These are phyloP conservation scores for Siniperca chuatsi DNA, from an alignment of 2,113 vertebrate genomes.

Conservation along the genomic window DNA sequence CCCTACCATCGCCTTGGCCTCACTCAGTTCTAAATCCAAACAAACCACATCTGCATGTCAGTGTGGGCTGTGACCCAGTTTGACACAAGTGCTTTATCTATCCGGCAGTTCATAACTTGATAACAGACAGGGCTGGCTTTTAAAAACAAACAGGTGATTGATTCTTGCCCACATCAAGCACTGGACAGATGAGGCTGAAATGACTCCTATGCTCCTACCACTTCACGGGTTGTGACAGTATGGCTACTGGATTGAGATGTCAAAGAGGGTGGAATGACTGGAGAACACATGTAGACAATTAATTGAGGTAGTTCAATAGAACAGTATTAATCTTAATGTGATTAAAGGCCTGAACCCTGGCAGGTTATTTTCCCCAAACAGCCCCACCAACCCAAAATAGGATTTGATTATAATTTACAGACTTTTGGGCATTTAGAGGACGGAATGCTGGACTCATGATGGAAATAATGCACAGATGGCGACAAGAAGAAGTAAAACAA, in stretches of 20 bases:
- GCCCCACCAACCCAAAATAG: neutral
- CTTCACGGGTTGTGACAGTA: conserved; percentile 41
- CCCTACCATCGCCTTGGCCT: conserved; percentile 14
- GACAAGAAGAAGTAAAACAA: neutral
- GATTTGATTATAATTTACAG: conserved; percentile 13
- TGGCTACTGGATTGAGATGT: conserved; percentile 49
- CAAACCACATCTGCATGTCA: conserved; percentile 63
- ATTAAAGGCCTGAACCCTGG: conserved; percentile 43
- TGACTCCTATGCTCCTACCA: conserved; percentile 34
- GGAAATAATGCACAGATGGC: conserved; percentile 30
- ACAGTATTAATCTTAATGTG: conserved; percentile 55
- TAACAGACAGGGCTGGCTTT: conserved; percentile 60
- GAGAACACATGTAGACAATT: conserved; percentile 64
- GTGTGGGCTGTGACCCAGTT: conserved; percentile 26
- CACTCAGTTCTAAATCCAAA: conserved; percentile 54
- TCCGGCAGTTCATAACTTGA: conserved; percentile 53
- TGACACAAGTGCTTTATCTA: conserved; percentile 61
- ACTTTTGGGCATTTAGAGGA: conserved; percentile 1
- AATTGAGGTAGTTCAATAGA: conserved; percentile 58
- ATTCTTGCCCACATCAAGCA: conserved; percentile 44
- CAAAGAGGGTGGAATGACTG: conserved; percentile 33
- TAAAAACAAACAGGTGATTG: conserved; percentile 68
- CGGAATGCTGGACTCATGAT: conserved; percentile 27
- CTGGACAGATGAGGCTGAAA: conserved; percentile 39
- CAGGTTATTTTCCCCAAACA: conserved; percentile 42